Base-by-base conservation (phyloP, 2,888 invertebrate genomes). In the Pecten maximus region DNA sequence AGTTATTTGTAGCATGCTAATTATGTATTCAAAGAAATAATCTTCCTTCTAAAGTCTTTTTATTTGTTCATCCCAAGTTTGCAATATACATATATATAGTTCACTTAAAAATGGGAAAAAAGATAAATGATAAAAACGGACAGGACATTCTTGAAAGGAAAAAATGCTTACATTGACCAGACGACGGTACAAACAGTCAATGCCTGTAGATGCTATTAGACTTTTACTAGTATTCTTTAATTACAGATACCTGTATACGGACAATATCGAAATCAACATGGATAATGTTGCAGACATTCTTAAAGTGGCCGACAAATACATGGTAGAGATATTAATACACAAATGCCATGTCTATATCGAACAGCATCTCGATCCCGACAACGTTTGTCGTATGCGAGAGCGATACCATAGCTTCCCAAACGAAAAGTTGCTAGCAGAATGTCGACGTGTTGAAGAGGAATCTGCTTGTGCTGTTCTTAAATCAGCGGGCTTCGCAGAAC, bases 261-360 rank as follows among this genome's bases (percentile, higher is more conserved):
- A 98, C 93, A 97, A 97, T 4, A 97, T 98, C n/a, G 97, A 97
- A 89, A 97, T 98, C n/a, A 91, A 92, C 10, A 93, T 93, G n/a
- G 97, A 97, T n/a, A 98, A 98, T 0, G 98, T 98, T 15, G 97
- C 98, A 44, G 97, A 98, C 48, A 97, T 98, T 0, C 97, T 98
- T 40, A 98, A 98, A 92, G 98, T 98, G 0, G 98, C 98, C 40
- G 98, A 98, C 95, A 98, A 98, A 95, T 98, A 98, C 95, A 97
- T 98, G 89, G 98, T 98, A 94, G 97, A 98, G 15, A 98, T 97
- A 44, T 97, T 98, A 89, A 98, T 98, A 8, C 97, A 97, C 93
- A 97, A 98, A 91, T 98, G 98, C 95, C 98, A 98, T 40, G 97
- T 97, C 54, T 98, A 98, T 90, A 97, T 98, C 88, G 98, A 98